These are phyloP conservation scores for Rhinichthys osculus DNA, from an alignment of 2,797 vertebrate species.

Conservation along the genomic window DNA sequence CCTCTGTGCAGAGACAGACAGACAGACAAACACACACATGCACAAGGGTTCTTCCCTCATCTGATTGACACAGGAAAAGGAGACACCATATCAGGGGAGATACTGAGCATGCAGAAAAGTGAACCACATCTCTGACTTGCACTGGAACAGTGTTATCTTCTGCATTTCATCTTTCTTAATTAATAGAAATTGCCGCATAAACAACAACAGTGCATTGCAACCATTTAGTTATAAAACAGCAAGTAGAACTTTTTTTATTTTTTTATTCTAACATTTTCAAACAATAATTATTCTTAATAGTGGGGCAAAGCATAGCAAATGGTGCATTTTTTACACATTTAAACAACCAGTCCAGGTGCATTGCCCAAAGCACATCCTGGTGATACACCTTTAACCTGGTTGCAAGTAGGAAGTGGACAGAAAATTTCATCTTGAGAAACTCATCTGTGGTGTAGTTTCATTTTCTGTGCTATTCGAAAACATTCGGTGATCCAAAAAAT, in stretches of 20 bases:
- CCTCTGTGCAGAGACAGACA: constrained; percentile 38
- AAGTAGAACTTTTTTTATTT: neutral
- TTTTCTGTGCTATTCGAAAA: constrained; percentile 26
- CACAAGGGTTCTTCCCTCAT: constrained; percentile 62
- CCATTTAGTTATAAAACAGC: neutral
- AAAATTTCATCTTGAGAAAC: constrained; percentile 23
- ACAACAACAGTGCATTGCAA: neutral
- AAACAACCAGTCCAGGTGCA: constrained; percentile 38
- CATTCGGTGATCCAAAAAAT: neutral
- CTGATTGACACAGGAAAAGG: constrained; percentile 59
- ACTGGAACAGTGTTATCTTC: neutral
- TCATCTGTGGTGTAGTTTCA: constrained; percentile 17
- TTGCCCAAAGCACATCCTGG: constrained; percentile 22
- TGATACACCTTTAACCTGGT: constrained; percentile 9
- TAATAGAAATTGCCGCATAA: neutral
- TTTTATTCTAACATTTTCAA: neutral
- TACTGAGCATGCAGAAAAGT: constrained; percentile 39
- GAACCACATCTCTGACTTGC: constrained; percentile 25
- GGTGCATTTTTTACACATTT: neutral
- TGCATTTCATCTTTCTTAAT: constrained; percentile 20
- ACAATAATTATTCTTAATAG: neutral
- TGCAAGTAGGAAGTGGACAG: constrained; percentile 17
- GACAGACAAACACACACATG: constrained; percentile 52
- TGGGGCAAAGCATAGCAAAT: neutral
- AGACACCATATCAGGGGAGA: constrained; percentile 55